These are phyloP conservation scores for Linyphia triangularis DNA, from an alignment of 2,888 invertebrate species.

Conservation along the genomic window DNA sequence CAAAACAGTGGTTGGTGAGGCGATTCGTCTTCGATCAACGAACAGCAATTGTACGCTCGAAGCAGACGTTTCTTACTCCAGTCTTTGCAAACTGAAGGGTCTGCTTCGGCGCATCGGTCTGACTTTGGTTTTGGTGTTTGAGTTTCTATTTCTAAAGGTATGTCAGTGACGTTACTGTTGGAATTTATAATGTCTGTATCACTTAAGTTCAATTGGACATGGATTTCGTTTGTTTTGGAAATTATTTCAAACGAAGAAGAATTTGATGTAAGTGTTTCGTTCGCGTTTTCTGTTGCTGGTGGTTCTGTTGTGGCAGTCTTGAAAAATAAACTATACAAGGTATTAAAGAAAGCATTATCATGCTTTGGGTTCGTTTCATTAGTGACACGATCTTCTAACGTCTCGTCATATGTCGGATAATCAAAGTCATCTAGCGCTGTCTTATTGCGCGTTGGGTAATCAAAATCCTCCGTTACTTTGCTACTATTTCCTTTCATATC, in stretches of 20 bases:
- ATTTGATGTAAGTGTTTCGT: neutral
- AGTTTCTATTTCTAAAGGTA: neutral
- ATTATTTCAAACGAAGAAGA: neutral
- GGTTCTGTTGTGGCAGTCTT: neutral
- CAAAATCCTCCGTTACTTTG: too few species aligned
- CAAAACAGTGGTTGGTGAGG: neutral
- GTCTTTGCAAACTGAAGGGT: slow-evolving; percentile 39
- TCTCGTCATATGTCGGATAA: slow-evolving; percentile 5
- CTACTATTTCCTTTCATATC: neutral
- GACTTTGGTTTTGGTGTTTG: neutral
- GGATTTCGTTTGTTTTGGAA: neutral
- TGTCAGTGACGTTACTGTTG: neutral
- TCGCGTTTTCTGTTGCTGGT: neutral
- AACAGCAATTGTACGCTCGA: slow-evolving; percentile 54
- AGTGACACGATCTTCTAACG: neutral
- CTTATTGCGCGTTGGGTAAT: too few species aligned
- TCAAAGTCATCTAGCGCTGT: slow-evolving; percentile 5
- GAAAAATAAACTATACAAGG: slow-evolving; percentile 1
- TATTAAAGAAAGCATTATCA: neutral
- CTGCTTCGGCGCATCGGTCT: slow-evolving; percentile 55
- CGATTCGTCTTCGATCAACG: neutral
- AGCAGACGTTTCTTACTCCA: slow-evolving; percentile 56
- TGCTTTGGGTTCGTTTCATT: neutral
- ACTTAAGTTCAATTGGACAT: neutral
- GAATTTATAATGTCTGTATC: neutral